These are phyloP conservation scores for Musca domestica DNA, from an alignment of 1,140 invertebrate genomes.

Conservation along the genomic window DNA sequence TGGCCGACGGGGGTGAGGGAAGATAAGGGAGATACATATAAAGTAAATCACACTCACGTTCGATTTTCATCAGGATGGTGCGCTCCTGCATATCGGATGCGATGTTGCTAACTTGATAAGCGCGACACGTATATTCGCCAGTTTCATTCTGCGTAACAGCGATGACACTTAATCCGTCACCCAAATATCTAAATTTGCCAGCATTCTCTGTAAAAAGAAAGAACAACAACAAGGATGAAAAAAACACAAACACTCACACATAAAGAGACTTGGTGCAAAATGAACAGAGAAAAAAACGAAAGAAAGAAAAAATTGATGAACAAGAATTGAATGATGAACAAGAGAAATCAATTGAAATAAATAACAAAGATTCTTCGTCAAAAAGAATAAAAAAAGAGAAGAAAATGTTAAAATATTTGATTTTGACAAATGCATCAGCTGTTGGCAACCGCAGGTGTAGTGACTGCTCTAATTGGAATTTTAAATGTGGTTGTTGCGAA, in stretches of 20 bases:
- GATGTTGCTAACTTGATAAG: constrained; percentile 56
- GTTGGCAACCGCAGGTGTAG: too few species aligned
- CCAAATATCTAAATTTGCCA: constrained; percentile 51
- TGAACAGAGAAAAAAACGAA: neutral
- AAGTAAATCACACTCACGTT: constrained; percentile 56
- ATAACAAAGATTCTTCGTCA: too few species aligned
- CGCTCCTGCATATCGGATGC: constrained; percentile 55
- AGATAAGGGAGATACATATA: constrained; percentile 11
- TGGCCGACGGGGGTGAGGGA: too few species aligned
- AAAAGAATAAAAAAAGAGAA: too few species aligned
- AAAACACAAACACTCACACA: neutral
- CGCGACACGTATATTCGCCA: constrained; percentile 59
- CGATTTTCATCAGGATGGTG: constrained; percentile 57
- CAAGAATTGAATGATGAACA: neutral
- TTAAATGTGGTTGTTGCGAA: too few species aligned
- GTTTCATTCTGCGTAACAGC: constrained; percentile 57
- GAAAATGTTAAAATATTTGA: neutral
- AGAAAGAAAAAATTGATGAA: neutral
- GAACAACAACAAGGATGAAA: constrained; percentile 9
- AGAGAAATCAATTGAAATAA: too few species aligned
- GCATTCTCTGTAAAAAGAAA: constrained; percentile 36
- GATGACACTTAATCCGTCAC: constrained; percentile 56
- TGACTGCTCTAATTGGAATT: too few species aligned
- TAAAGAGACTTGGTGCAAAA: neutral
- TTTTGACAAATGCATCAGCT: too few species aligned